These are phyloP conservation scores for Altica lythri DNA, from an alignment of 2,888 invertebrate species.

Conservation along the genomic window DNA sequence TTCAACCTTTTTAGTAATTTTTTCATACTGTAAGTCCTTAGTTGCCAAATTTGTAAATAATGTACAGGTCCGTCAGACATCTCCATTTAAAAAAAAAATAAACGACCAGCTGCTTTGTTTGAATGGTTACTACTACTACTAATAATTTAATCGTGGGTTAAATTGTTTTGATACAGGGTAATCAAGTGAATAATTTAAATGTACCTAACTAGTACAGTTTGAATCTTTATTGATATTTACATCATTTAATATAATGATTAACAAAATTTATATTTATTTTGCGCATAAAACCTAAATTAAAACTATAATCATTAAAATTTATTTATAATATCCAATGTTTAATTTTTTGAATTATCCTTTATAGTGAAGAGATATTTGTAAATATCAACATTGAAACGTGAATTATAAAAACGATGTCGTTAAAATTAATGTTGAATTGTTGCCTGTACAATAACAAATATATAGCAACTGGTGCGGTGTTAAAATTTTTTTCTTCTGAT, in stretches of 20 bases:
- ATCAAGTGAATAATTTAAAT: not conserved
- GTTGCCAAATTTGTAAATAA: slow-evolving; percentile 1
- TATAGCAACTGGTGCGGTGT: too few species aligned
- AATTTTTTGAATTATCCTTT: not conserved
- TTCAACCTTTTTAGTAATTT: slow-evolving; percentile 8
- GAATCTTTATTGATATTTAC: too few species aligned
- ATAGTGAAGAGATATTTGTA: too few species aligned
- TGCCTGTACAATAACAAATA: not conserved
- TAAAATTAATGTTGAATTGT: slow-evolving; percentile 1
- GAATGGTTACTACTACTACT: not conserved
- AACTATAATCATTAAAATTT: too few species aligned
- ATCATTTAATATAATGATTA: too few species aligned
- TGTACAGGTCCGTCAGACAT: not conserved
- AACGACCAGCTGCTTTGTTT: too few species aligned
- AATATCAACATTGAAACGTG: not conserved
- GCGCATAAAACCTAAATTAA: too few species aligned
- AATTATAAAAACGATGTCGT: not conserved
- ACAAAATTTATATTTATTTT: too few species aligned
- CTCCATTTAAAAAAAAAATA: not conserved
- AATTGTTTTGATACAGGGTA: not conserved
- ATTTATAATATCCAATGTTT: too few species aligned
- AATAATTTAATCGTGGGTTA: not conserved
- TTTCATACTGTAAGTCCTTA: slow-evolving; percentile 4
- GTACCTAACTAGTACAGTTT: too few species aligned
- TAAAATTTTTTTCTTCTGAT: not conserved